These are phyloP conservation scores for Zalophus californianus DNA, from an alignment of 2,797 vertebrate species.

Conservation along the genomic window DNA sequence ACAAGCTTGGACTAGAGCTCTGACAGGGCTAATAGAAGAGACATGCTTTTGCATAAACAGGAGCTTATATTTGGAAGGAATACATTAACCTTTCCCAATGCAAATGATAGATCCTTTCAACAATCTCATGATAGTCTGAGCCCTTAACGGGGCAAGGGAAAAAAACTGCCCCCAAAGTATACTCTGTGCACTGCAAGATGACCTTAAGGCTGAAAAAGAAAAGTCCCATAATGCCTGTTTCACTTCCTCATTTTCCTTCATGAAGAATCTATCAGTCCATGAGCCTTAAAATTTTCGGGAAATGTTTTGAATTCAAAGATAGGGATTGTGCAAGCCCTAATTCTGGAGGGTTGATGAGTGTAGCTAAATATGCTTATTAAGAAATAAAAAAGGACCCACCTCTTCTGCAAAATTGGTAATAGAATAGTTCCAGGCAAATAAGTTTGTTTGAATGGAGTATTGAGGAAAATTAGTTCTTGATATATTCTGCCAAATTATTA, in stretches of 20 bases:
- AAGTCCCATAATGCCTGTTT: not conserved
- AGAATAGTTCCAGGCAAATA: not conserved
- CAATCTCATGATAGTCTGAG: not conserved
- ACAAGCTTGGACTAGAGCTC: constrained; percentile 8
- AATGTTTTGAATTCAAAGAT: not conserved
- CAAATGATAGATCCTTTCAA: constrained; percentile 58
- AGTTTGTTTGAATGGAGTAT: not conserved
- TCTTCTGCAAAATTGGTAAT: not conserved
- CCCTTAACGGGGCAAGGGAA: constrained; percentile 30
- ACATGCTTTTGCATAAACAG: constrained; percentile 67
- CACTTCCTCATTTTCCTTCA: not conserved
- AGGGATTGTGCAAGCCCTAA: not conserved
- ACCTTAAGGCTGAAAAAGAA: constrained; percentile 1
- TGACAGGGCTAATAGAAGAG: constrained; percentile 39
- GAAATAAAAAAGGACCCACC: not conserved
- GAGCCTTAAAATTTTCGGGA: not conserved
- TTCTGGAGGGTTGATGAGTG: not conserved
- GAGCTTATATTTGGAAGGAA: constrained; percentile 64
- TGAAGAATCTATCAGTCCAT: not conserved
- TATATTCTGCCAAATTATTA: constrained; percentile 5
- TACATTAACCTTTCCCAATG: constrained; percentile 68
- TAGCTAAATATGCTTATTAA: not conserved
- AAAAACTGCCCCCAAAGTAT: not conserved
- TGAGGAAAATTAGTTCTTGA: not conserved
- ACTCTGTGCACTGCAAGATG: not conserved